Percentiles rank a stretch among this genome's conserved stretches.
phyloP scores from a whole-genome alignment of 2,113 vertebrate species.

The Pangasianodon gigas region DNA sequence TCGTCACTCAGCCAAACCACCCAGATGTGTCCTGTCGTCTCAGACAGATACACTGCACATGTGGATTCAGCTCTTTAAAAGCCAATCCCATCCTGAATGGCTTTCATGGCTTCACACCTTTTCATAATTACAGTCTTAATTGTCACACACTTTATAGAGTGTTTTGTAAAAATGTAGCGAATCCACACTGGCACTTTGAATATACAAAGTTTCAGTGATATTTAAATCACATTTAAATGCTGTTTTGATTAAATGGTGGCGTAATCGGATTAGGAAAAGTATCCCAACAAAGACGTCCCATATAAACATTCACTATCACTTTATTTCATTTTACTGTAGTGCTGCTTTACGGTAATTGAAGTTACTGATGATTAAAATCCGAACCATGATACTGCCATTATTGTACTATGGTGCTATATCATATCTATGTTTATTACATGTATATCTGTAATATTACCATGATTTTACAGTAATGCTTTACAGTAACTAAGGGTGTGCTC shows the following conservation, averaged over 20 bases:
- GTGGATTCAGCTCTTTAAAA: constrained; percentile 4
- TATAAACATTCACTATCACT: not conserved
- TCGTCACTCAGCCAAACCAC: not conserved
- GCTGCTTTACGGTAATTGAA: not conserved
- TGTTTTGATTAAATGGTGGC: not conserved
- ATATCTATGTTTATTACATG: not conserved
- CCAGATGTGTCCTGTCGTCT: not conserved
- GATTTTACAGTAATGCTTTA: too few relatives aligned
- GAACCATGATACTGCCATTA: not conserved
- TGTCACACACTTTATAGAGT: not conserved
- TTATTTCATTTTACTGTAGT: not conserved
- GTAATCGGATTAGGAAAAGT: not conserved
- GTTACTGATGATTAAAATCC: not conserved
- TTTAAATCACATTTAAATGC: not conserved
- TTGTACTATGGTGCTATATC: not conserved
- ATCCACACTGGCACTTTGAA: not conserved
- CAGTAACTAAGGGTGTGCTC: too few relatives aligned
- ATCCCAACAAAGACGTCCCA: not conserved
- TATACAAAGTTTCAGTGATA: not conserved
- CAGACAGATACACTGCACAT: not conserved
- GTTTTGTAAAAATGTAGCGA: not conserved
- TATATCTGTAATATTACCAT: too few relatives aligned
- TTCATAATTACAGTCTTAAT: not conserved
- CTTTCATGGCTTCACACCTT: not conserved
- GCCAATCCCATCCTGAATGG: not conserved